These are phyloP conservation scores for Poecilus cupreus DNA, from an alignment of 2,888 invertebrate species.

Conservation along the genomic window DNA sequence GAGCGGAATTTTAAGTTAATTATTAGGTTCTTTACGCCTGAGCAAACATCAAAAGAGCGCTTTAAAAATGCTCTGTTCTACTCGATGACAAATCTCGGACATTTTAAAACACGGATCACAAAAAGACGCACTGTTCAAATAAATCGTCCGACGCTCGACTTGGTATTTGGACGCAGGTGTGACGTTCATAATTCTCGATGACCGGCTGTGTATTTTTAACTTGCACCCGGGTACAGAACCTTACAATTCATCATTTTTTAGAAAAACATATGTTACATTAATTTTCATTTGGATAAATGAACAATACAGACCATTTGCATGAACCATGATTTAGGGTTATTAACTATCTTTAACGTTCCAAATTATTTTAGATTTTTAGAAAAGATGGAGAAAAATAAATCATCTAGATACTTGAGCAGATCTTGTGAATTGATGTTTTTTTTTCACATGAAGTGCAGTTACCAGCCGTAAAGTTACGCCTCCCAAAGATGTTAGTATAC, in stretches of 20 bases:
- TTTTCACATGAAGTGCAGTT: too few species aligned
- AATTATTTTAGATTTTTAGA: too few species aligned
- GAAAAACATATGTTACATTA: too few species aligned
- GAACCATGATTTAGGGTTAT: too few species aligned
- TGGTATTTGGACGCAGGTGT: neutral
- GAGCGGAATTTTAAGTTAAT: constrained; percentile 35
- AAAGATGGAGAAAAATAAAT: too few species aligned
- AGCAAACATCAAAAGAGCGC: constrained; percentile 43
- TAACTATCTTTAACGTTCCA: too few species aligned
- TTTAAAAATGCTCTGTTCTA: constrained; percentile 44
- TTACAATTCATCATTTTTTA: neutral
- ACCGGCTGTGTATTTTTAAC: constrained; percentile 26
- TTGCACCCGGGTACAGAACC: neutral
- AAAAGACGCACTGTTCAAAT: constrained; percentile 26
- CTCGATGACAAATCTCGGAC: constrained; percentile 44
- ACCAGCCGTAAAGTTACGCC: too few species aligned
- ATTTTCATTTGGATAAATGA: too few species aligned
- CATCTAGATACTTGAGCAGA: too few species aligned
- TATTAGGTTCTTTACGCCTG: constrained; percentile 36
- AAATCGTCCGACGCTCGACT: neutral
- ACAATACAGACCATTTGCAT: too few species aligned
- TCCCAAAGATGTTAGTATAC: too few species aligned
- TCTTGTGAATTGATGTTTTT: too few species aligned
- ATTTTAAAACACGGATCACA: constrained; percentile 37
- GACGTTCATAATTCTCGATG: constrained; percentile 4